Conservation (phyloP, 2,888 invertebrate species). For the Campoplex nolae region DNA sequence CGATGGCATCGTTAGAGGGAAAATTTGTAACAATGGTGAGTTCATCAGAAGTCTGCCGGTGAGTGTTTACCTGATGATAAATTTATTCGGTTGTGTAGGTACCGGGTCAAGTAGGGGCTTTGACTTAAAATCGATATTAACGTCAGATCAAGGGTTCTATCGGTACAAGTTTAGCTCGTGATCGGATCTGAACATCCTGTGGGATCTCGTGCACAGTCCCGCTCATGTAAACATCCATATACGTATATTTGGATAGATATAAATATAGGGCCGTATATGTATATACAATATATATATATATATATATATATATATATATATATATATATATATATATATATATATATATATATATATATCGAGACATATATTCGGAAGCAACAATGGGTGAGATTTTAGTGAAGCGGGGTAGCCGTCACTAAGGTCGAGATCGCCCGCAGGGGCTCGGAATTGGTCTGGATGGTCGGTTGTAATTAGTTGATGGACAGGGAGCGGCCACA, state of each 20-base stretch:
- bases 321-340: neutral
- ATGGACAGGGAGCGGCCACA: constrained; percentile 67
- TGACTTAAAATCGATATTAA: constrained; percentile 53
- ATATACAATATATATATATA: neutral
- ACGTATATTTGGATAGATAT: constrained; percentile 1
- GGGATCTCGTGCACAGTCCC: constrained; percentile 40
- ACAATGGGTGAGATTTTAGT: constrained; percentile 30
- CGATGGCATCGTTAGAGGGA: neutral
- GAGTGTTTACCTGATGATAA: constrained; percentile 12
- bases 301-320: neutral
- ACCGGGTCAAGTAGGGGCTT: neutral
- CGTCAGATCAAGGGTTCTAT: constrained; percentile 42
- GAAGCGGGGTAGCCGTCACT: constrained; percentile 49
- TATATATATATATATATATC: neutral
- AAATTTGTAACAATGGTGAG: neutral
- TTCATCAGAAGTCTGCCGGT: neutral
- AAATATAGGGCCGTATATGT: neutral
- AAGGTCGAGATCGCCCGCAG: constrained; percentile 52
- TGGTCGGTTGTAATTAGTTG: constrained; percentile 68
- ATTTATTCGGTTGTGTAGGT: neutral
- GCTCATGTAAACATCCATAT: neutral
- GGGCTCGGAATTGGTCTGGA: constrained; percentile 54
- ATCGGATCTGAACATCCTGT: constrained; percentile 36
- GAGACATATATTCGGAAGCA: constrained; percentile 4
- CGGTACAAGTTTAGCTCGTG: constrained; percentile 31